Evolutionary conservation across 2,888 invertebrate species (phyloP).

Genomic region (Pseudolycoriella hygida): DNA sequence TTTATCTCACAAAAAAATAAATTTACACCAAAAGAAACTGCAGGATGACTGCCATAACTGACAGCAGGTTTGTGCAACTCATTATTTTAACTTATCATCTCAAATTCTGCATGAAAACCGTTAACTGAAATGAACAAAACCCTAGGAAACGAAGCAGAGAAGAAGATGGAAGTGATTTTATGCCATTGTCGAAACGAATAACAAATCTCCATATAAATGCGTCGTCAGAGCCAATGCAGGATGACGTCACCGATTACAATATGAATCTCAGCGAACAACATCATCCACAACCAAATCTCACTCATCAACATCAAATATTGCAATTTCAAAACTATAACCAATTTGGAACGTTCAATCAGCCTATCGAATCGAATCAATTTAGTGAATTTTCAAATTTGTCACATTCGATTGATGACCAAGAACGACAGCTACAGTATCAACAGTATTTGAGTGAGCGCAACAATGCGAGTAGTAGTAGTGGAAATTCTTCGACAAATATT

Average conservation of each 20-base stretch:
- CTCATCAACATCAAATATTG: slow-evolving; percentile 7
- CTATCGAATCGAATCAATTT: slow-evolving; percentile 1
- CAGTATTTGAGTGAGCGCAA: background rate
- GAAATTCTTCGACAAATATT: background rate
- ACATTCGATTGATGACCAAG: background rate
- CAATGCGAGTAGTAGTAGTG: background rate
- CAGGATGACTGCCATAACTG: too few relatives aligned
- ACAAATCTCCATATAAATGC: slow-evolving; percentile 43
- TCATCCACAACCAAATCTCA: slow-evolving; percentile 17
- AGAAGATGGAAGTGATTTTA: slow-evolving; percentile 63
- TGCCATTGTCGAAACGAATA: slow-evolving; percentile 77
- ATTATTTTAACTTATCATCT: too few relatives aligned
- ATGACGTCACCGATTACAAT: background rate
- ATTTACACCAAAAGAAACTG: too few relatives aligned
- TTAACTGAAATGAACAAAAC: too few relatives aligned
- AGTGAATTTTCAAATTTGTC: background rate
- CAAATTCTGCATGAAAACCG: too few relatives aligned
- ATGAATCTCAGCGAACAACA: slow-evolving; percentile 5
- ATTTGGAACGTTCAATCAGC: slow-evolving; percentile 1
- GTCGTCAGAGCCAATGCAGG: background rate
- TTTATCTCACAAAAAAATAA: too few relatives aligned
- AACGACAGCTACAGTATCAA: background rate
- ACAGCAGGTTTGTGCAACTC: too few relatives aligned
- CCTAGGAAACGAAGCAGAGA: slow-evolving; percentile 59
- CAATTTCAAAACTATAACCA: slow-evolving; percentile 1